Percentiles rank a stretch among this genome's conserved stretches.
phyloP scores from a whole-genome alignment of 2,113 vertebrate genomes.

The Ailuropoda melanoleuca region DNA sequence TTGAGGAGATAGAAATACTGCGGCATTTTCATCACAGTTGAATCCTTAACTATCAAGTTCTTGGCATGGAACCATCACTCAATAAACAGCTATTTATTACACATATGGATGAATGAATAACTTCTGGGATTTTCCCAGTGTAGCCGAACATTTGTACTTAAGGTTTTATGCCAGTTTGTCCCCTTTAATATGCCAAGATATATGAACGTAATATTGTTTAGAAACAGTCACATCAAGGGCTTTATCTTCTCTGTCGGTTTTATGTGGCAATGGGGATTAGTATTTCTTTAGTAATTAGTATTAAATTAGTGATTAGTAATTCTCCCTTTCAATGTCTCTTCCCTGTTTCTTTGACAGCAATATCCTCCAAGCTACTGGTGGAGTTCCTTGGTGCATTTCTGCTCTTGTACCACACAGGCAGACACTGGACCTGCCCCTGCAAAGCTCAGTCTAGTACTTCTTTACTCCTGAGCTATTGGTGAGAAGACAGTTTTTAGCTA shows the following conservation, averaged over 20 bases:
- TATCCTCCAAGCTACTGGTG: neutral
- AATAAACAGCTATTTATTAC: neutral
- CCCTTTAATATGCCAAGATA: neutral
- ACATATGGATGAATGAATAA: neutral
- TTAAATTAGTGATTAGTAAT: neutral
- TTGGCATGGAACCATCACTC: neutral
- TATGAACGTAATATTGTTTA: neutral
- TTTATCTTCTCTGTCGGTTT: neutral
- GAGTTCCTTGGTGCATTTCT: neutral
- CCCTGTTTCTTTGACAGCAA: neutral
- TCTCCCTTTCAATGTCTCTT: neutral
- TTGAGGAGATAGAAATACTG: neutral
- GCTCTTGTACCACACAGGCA: neutral
- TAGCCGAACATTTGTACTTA: neutral
- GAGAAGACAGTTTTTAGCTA: neutral
- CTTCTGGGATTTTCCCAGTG: neutral
- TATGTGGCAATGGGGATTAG: neutral
- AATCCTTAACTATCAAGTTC: neutral
- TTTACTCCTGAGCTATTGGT: neutral
- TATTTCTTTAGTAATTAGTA: neutral
- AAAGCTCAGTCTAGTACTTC: neutral
- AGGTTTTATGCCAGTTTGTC: neutral
- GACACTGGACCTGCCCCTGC: neutral
- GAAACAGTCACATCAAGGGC: neutral
- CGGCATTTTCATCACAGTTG: neutral